phyloP scores from a whole-genome alignment of 37 sponge, comb jelly and placozoan species.

The Bolinopsis microptera region DNA sequence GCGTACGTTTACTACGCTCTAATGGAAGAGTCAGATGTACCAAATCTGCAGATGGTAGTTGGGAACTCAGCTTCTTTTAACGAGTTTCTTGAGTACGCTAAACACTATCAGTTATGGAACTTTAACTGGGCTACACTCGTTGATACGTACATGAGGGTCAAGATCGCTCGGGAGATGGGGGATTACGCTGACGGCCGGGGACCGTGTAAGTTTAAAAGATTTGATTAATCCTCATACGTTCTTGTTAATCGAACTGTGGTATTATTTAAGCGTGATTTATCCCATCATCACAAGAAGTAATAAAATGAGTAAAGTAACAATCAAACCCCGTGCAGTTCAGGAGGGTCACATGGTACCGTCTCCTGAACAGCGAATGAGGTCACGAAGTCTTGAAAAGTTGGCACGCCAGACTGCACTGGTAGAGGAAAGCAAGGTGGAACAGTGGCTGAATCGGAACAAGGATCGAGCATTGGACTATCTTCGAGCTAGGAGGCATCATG shows the following conservation, averaged over 20 bases:
- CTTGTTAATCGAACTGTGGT: too few species aligned
- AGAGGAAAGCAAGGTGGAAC: neutral
- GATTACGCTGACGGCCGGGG: neutral
- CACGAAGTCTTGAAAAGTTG: neutral
- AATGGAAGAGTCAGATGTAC: neutral
- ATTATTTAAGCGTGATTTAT: too few species aligned
- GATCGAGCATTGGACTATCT: conserved; percentile 13
- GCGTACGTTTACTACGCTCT: conserved; percentile 39
- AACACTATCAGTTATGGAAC: conserved; percentile 24
- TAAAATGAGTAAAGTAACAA: too few species aligned
- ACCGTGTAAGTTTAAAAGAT: conserved; percentile 50
- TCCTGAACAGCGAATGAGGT: neutral
- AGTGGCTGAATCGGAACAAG: neutral
- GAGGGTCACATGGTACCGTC: neutral
- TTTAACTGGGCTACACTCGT: neutral
- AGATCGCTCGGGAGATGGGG: neutral
- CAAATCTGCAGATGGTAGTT: conserved; percentile 11
- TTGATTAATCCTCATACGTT: too few species aligned
- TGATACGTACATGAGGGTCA: neutral
- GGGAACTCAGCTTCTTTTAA: neutral
- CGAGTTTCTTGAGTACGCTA: conserved; percentile 1
- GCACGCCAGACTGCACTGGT: neutral
- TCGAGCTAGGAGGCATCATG: conserved; percentile 28
- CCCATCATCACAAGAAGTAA: neutral
- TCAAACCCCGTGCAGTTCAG: neutral